These are phyloP conservation scores for Drosophila prolongata DNA, from an alignment of 2,888 invertebrate species.

Conservation along the genomic window DNA sequence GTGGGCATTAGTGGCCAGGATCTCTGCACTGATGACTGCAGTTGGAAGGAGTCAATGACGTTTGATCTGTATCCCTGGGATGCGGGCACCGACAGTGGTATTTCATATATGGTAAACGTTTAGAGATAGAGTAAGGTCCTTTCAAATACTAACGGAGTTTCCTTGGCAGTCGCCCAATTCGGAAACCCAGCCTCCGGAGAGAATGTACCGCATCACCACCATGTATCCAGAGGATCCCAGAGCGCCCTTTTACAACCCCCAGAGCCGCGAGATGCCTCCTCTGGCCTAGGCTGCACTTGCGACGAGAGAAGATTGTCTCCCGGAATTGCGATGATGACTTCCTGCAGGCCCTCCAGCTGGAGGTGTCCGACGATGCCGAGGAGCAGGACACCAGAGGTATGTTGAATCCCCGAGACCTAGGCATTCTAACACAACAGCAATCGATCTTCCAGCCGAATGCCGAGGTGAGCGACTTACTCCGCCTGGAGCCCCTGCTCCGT, in stretches of 20 bases:
- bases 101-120: constrained; percentile 92
- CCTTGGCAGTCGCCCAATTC: constrained; percentile 89
- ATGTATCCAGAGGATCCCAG: constrained; percentile 95
- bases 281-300: constrained; percentile 93
- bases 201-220: constrained; percentile 95
- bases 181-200: constrained; percentile 91
- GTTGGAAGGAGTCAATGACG: constrained; percentile 93
- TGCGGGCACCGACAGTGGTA: constrained; percentile 97
- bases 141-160: not conserved
- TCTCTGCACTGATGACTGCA: constrained; percentile 94
- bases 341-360: constrained; percentile 86
- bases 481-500: constrained; percentile 93
- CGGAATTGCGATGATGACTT: constrained; percentile 90
- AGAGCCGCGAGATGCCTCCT: constrained; percentile 89
- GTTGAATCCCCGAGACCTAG: constrained; percentile 56
- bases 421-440: not conserved
- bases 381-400: constrained; percentile 88
- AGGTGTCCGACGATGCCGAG: constrained; percentile 89
- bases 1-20: constrained; percentile 95
- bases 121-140: no score
- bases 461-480: constrained; percentile 91
- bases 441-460: constrained; percentile 89
- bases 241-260: constrained; percentile 95
- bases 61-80: constrained; percentile 97
- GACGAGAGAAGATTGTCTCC: constrained; percentile 90